Evolutionary conservation across 2,888 invertebrate genomes (phyloP).

Genomic region (Leuctra nigra): DNA sequence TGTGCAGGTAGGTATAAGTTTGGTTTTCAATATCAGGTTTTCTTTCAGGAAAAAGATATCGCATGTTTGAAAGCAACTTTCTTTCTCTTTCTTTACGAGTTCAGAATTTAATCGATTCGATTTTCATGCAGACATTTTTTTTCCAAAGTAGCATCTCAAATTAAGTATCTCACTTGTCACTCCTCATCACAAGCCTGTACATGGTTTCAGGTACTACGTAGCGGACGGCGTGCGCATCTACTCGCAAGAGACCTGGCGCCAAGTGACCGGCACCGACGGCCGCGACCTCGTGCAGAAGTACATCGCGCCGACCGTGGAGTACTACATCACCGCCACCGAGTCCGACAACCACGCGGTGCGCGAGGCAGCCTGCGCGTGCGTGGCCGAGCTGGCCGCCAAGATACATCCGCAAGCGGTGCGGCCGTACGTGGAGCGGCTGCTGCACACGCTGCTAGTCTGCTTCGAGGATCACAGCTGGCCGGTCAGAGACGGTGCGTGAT

Average conservation of each 20-base stretch:
- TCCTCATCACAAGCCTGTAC: conserved; percentile 8
- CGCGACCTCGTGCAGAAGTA: conserved; percentile 43
- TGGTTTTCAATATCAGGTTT: no score
- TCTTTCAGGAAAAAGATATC: no score
- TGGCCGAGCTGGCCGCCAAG: conserved; percentile 47
- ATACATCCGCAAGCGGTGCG: conserved; percentile 37
- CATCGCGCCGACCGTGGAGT: conserved; percentile 41
- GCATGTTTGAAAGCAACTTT: no score
- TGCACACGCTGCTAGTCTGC: conserved; percentile 43
- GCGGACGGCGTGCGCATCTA: conserved; percentile 49
- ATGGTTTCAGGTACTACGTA: conserved; percentile 44
- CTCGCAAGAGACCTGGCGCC: conserved; percentile 48
- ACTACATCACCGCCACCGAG: conserved; percentile 43
- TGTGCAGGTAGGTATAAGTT: no score
- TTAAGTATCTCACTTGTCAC: no score
- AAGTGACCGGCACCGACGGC: conserved; percentile 42
- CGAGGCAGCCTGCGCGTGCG: conserved; percentile 51
- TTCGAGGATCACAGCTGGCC: conserved; percentile 51
- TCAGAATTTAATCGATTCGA: no score
- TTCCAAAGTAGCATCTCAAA: no score
- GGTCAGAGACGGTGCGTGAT: conserved; percentile 45
- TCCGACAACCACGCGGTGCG: conserved; percentile 49
- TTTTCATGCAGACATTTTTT: no score
- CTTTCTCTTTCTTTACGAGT: no score
- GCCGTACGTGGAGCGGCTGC: conserved; percentile 40